Conservation (phyloP, 2,113 vertebrate genomes). For the Ciconia boyciana region DNA sequence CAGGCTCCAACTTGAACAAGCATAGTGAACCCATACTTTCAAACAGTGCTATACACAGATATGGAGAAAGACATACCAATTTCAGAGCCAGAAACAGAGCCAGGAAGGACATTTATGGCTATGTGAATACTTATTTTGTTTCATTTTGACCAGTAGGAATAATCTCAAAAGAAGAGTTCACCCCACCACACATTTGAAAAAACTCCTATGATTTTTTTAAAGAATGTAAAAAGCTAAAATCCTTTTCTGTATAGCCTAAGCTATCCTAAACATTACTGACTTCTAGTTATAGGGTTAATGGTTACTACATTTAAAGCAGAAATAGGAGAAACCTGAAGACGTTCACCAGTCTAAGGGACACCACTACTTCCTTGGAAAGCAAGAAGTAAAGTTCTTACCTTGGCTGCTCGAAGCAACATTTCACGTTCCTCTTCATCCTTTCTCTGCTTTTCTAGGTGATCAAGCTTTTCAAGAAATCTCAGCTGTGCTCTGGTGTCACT, state of each 20-base stretch:
- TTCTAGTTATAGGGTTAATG: background rate
- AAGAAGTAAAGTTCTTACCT: constrained; percentile 69
- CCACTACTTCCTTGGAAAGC: background rate
- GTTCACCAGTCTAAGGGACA: background rate
- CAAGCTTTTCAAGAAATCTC: constrained; percentile 89
- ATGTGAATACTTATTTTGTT: background rate
- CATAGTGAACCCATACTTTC: background rate
- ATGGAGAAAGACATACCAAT: background rate
- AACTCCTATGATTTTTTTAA: background rate
- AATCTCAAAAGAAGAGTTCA: background rate
- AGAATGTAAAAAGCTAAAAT: background rate
- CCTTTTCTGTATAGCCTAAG: background rate
- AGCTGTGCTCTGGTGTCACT: constrained; percentile 88
- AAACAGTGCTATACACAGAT: background rate
- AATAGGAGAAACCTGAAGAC: background rate
- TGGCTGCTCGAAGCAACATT: constrained; percentile 83
- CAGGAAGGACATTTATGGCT: background rate
- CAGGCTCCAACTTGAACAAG: background rate
- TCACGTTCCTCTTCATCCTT: constrained; percentile 86
- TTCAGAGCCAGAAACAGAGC: background rate
- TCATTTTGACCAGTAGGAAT: background rate
- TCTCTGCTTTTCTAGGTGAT: constrained; percentile 83
- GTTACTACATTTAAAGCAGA: background rate
- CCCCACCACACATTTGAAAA: background rate
- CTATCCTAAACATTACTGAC: background rate